These are phyloP conservation scores for Luperina testacea DNA, from an alignment of 2,888 invertebrate genomes.

Conservation along the genomic window DNA sequence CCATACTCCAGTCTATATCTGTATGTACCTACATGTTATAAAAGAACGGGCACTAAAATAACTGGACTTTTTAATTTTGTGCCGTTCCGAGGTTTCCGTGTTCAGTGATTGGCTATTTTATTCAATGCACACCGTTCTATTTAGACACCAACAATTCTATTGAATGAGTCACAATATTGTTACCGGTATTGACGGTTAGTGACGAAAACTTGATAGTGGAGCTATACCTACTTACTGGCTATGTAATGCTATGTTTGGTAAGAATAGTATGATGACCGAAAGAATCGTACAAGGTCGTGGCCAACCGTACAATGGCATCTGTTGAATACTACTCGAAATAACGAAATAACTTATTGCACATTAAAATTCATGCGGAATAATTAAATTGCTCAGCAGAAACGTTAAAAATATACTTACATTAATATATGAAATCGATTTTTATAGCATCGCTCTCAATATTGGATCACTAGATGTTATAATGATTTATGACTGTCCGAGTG, in stretches of 20 bases:
- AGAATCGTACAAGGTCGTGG: slow-evolving; percentile 83
- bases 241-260: slow-evolving; percentile 67
- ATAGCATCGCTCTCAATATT: slow-evolving; percentile 9
- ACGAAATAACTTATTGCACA: slow-evolving; percentile 66
- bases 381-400: slow-evolving; percentile 42
- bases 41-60: slow-evolving; percentile 70
- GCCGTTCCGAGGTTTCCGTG: slow-evolving; percentile 69
- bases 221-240: slow-evolving; percentile 67
- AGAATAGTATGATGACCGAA: slow-evolving; percentile 81
- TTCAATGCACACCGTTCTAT: slow-evolving; percentile 74
- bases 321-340: slow-evolving; percentile 67
- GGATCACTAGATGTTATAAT: slow-evolving; percentile 9
- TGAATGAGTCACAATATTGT: slow-evolving; percentile 81
- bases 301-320: slow-evolving; percentile 84
- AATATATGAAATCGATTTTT: slow-evolving; percentile 10
- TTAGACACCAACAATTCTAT: slow-evolving; percentile 76
- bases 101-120: slow-evolving; percentile 75
- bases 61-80: slow-evolving; percentile 66
- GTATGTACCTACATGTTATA: slow-evolving; percentile 56
- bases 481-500: slow-evolving; percentile 17
- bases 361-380: slow-evolving; percentile 68
- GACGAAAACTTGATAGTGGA: slow-evolving; percentile 79
- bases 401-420: slow-evolving; percentile 19
- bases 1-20: slow-evolving; percentile 73
- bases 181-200: slow-evolving; percentile 61